Percentiles rank a stretch among this genome's conserved stretches.
phyloP scores from a whole-genome alignment of 2,797 vertebrate genomes.

The Leontocebus nigricollis region DNA sequence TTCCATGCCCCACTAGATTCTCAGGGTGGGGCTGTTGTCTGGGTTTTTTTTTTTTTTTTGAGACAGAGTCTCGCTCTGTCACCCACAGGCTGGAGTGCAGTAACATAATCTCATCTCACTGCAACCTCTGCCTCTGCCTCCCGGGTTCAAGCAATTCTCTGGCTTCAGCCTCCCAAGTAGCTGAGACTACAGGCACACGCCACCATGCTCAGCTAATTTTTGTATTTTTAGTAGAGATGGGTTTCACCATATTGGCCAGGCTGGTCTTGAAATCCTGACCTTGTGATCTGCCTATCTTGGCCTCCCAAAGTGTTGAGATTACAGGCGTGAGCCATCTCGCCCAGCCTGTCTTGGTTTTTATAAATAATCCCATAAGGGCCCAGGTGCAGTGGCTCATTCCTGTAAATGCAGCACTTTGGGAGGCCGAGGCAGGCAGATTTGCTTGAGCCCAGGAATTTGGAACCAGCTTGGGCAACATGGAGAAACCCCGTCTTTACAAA shows the following conservation, averaged over 20 bases:
- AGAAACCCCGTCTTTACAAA: neutral
- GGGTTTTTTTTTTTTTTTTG: neutral
- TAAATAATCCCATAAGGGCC: neutral
- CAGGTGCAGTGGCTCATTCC: neutral
- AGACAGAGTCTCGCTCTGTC: neutral
- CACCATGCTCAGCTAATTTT: neutral
- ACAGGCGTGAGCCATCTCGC: neutral
- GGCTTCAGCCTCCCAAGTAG: neutral
- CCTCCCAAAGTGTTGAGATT: neutral
- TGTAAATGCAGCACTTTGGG: neutral
- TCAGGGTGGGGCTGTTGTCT: neutral
- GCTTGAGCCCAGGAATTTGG: neutral
- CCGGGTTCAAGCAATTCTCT: neutral
- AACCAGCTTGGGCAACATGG: neutral
- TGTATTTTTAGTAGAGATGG: neutral
- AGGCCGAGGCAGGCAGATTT: neutral
- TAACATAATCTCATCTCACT: neutral
- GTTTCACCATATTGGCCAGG: neutral
- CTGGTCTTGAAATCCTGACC: neutral
- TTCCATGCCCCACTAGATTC: fast-evolving
- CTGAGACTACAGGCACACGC: neutral
- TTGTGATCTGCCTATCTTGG: neutral
- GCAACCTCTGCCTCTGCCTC: neutral
- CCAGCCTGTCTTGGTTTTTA: neutral
- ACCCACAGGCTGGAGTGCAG: neutral